Evolutionary conservation across 2,888 invertebrate genomes (phyloP).

Genomic region (Tetragnatha montana): DNA sequence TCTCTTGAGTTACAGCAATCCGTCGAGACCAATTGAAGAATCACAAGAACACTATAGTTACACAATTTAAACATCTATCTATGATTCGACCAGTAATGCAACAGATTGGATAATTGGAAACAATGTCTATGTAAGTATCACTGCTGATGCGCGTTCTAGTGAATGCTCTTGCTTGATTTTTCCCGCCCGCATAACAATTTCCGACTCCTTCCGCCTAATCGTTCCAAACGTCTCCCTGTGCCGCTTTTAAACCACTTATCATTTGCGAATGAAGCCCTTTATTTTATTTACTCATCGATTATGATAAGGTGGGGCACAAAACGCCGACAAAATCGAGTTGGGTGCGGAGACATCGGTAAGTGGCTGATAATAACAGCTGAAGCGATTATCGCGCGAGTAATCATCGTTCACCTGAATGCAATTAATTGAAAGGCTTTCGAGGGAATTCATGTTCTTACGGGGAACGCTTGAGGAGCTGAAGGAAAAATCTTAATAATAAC

Average conservation of each 20-base stretch:
- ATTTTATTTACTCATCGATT: conserved; percentile 58
- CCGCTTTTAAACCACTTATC: conserved; percentile 48
- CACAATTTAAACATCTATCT: no score
- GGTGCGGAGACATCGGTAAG: conserved; percentile 21
- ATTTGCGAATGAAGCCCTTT: conserved; percentile 19
- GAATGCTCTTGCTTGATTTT: no score
- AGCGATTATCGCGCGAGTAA: conserved; percentile 8
- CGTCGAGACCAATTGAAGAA: no score
- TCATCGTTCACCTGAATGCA: neutral
- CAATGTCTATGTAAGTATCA: no score
- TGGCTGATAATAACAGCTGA: conserved; percentile 33
- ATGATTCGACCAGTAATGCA: no score
- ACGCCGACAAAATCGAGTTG: conserved; percentile 48
- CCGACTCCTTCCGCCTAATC: conserved; percentile 14
- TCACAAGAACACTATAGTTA: no score
- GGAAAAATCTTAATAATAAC: neutral
- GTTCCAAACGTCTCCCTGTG: conserved; percentile 25
- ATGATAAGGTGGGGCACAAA: conserved; percentile 33
- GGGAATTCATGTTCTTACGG: neutral
- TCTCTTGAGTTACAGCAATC: no score
- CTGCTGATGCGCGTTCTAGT: no score
- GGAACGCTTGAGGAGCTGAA: neutral
- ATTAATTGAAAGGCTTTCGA: conserved; percentile 7
- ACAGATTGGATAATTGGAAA: no score
- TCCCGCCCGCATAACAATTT: conserved; percentile 44